Evolutionary conservation across 2,888 invertebrate species (phyloP), one percentile per base, ranked within the genome.

Genomic region (Epinotia nisella): DNA sequence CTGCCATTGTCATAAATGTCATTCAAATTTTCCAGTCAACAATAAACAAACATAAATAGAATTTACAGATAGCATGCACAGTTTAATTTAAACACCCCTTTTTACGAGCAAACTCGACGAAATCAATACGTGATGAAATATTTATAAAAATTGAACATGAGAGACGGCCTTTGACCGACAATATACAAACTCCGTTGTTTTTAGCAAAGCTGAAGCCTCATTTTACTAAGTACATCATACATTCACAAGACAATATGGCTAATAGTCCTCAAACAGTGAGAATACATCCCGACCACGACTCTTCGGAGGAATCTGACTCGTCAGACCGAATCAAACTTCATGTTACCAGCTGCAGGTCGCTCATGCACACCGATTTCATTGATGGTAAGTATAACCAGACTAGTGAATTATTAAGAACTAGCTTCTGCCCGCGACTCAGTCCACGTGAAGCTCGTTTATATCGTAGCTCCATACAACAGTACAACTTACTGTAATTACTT

Each of bases 1-100:
- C 9, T 15, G 45, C 13, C 45, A 58, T 4, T 15, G 29, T 29
- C 10, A 45, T 19, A 21, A 17, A 0, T 61, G n/a, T 15, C 49
- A 51, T 13, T 49, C 29, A 49, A 62, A 62, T 49, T 62, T 24
- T 11, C 0, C n/a, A 24, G 62, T 62, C 21, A 62, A 61, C 15
- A 21, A 39, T 35, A 35, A 35, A 35, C 9, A 9, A 35, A 35
- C 35, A 35, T 0, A 35, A 35, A 35, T 35, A 35, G 1, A 35
- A 35, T 35, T 35, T 9, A 35, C 2, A 24, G 9, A 35, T 35
- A 35, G 0, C 35, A 35, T 35, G 35, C 1, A 35, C 35, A 35
- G 35, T 9, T 29, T 35, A 35, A 35, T 9, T 35, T 35, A 35
- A 35, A 35, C 0, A 1, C 29, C 7, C 35, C n/a, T n/a, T n/a